Base-by-base conservation (phyloP, 2,888 invertebrate genomes). In the Spicauda simplicius region DNA sequence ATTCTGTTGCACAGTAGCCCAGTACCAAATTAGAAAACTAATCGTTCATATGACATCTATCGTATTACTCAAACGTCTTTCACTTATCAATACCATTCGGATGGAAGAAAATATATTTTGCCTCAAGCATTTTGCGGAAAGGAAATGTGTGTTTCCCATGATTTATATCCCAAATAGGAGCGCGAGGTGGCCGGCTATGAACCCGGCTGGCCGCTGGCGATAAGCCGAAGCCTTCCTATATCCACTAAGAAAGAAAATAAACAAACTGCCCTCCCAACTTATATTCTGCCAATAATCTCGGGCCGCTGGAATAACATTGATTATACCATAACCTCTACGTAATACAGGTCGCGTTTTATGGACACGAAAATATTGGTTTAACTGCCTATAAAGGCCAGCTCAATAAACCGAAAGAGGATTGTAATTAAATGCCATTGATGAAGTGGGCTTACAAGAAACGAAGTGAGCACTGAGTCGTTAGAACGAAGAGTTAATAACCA, bases 111-210 rank as follows among this genome's bases (percentile, higher is more conserved):
- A 89, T 86, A 84, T 81, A 87, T 87, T 87, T 84, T 74, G 81
- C 85, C 81, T 79, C 76, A 76, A 87, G 81, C 83, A 85, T 86
- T 88, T 88, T 86, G 87, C 78, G 85, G 88, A 90, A 83, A 90
- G 90, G 87, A 87, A 90, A 91, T 91, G 88, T 90, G 91, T 90
- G 88, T 89, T 90, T 86, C 82, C 80, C 84, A 90, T 91, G 90
- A 92, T 92, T 91, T 91, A 92, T 91, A 85, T 85, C 84, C 85
- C 83, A 81, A 87, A 88, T 82, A 84, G 85, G 84, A 85, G 86
- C 80, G 83, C 76, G 86, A 87, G 87, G 82, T 85, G 83, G 84
- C 80, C 82, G 80, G 72, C 72, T 75, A 85, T 83, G 85, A 85
- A 79, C 81, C 80, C 78, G 84, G 83, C 91, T 92, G 92, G 80